Base-by-base conservation (phyloP, 1,140 invertebrate species). In the Dryas iulia region DNA sequence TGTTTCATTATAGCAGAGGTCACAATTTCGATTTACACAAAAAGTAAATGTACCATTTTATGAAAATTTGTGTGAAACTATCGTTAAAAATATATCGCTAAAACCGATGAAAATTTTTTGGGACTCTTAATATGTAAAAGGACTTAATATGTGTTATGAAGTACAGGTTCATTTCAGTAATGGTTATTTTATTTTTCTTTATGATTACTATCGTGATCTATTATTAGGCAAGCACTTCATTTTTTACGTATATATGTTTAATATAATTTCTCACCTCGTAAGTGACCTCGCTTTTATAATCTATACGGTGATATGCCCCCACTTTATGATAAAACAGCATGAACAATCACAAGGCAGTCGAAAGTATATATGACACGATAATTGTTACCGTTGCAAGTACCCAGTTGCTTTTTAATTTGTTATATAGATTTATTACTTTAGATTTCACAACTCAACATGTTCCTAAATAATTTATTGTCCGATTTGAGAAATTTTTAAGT, bases 351-450 rank as follows among this genome's bases (percentile, higher is more conserved):
- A 21, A 47, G 39, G 39, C 21, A 47, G 39, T 18, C 3, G 58
- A 62, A 62, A 62, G 35, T 60, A 33, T 47, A 25, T 30, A 28
- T 53, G 35, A 62, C 59, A 62, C 52, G n/a, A 62, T 62, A 62
- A 62, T 62, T 62, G 39, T 62, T 62, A 35, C 11, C 1, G 39
- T 62, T 62, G 39, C 59, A 62, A 59, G 3, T 35, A 11, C 21
- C n/a, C 21, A 35, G 33, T 39, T 59, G 33, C 31, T 23, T 7
- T 14, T 33, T 59, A 25, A 35, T n/a, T n/a, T 35, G 21, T 35
- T 24, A 59, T 59, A 30, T 39, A 52, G 11, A 62, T 7, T 28
- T 62, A 62, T 62, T 18, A 62, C 14, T 3, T 21, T 18, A 18
- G 10, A 28, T 30, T 62, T 39, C 39, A 62, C 39, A 62, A 53